phyloP scores from a whole-genome alignment of 2,888 invertebrate genomes.

The Lumbricus terrestris region DNA sequence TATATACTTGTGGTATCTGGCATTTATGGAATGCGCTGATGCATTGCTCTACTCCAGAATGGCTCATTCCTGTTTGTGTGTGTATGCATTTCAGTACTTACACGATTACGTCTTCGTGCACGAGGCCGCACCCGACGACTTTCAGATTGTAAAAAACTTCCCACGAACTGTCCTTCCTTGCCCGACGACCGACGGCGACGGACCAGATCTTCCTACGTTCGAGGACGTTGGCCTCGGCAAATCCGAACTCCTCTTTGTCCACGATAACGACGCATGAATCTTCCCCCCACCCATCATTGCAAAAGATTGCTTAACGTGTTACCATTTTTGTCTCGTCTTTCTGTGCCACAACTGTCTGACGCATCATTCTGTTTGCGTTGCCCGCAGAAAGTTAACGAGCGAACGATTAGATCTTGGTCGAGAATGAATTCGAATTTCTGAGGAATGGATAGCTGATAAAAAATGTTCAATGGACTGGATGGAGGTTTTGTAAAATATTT shows the following conservation, averaged over 20 bases:
- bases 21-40: background rate
- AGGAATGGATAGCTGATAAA: background rate
- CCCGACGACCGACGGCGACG: conserved; percentile 57
- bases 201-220: conserved; percentile 66
- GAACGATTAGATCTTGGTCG: background rate
- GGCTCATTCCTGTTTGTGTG: background rate
- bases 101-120: conserved; percentile 95
- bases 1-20: too few relatives aligned
- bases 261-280: conserved; percentile 78
- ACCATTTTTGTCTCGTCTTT: background rate
- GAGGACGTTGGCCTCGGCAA: conserved; percentile 79
- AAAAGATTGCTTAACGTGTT: background rate
- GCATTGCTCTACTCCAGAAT: background rate
- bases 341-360: background rate
- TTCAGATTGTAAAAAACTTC: conserved; percentile 93
- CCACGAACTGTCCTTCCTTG: conserved; percentile 80
- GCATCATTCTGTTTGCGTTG: background rate
- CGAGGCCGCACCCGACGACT: conserved; percentile 85
- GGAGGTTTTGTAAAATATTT: background rate
- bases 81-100: conserved; percentile 71
- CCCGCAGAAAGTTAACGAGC: background rate
- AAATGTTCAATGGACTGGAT: background rate
- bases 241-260: conserved; percentile 88
- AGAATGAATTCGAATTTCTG: background rate
- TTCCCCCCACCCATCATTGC: background rate